phyloP scores from a whole-genome alignment of 2,888 invertebrate species.

The Standfussiana lucernea region DNA sequence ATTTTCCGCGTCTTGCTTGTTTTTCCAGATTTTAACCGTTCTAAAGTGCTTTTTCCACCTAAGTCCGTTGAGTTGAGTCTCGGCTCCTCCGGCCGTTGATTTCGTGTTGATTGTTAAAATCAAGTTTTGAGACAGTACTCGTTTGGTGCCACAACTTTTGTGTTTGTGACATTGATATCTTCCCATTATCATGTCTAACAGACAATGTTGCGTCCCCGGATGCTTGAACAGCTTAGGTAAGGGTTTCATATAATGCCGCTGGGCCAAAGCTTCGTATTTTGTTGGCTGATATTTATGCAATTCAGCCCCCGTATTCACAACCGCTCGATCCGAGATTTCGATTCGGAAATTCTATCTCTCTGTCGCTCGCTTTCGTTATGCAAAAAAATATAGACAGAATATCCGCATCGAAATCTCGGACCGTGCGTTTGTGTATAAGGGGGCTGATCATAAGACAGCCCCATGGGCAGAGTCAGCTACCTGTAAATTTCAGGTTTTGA shows the following conservation, averaged over 20 bases:
- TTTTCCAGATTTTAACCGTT: background rate
- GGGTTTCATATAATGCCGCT: background rate
- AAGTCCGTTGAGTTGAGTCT: background rate
- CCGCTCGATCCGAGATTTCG: too few relatives aligned
- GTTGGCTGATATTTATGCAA: background rate
- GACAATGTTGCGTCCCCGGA: constrained; percentile 7
- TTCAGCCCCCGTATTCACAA: too few relatives aligned
- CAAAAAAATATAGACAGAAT: too few relatives aligned
- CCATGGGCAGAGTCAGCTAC: too few relatives aligned
- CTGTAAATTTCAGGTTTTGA: constrained; percentile 5
- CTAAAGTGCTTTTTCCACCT: background rate
- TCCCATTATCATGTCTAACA: background rate
- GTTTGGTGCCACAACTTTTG: background rate
- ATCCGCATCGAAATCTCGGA: too few relatives aligned
- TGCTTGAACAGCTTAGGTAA: constrained; percentile 5
- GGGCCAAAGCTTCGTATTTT: background rate
- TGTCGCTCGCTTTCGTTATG: too few relatives aligned
- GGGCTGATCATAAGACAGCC: too few relatives aligned
- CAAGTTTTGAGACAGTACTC: constrained; percentile 1
- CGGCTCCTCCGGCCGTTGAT: background rate
- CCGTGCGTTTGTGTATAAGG: too few relatives aligned
- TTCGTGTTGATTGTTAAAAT: background rate
- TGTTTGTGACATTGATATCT: background rate
- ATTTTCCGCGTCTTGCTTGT: background rate
- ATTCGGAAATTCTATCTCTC: too few relatives aligned